Evolutionary conservation across 2,888 invertebrate species (phyloP), one percentile per base, ranked within the genome.

Genomic region (Leucoptera coffeella): DNA sequence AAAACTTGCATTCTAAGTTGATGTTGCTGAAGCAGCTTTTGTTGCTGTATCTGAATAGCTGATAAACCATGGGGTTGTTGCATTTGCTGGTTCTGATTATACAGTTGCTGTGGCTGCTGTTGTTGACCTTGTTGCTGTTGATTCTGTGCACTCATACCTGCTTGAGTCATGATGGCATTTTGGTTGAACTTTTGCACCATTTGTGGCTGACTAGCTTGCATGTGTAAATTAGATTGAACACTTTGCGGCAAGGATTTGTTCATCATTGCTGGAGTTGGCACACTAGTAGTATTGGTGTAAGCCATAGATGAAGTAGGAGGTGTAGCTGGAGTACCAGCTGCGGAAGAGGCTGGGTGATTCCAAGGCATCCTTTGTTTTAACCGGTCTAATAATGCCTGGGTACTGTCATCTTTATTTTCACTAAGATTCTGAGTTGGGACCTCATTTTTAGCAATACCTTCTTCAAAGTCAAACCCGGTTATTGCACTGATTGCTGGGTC

Each of bases 341-440:
- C n/a, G 30, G 61, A 54, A 5, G 67, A 54, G 1, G 71, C 59
- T 8, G 80, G 78, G 44, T 82, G 82, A 50, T 83, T 84, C 82
- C 83, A 83, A n/a, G 83, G 84, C 83, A 84, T 82, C 22, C 84
- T 72, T 43, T 82, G 82, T 38, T 84, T 85, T 12, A 85, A 48
- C 48, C 82, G 80, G 39, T 84, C 83, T 29, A 84, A 50, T 43
- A 83, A 60, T 7, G 80, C 82, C 50, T 82, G 82, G 25, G 80
- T 82, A 32, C 74, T 71, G 33, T 76, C 75, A 39, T 74, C 62
- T 38, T 75, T 69, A 33, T 50, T 60, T 38, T 75, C 75, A 23
- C 71, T 43, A 49, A 60, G 54, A 33, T 69, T 69, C 35, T 73
- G 77, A 45, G 65, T 71, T 12, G 72, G 73, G 13, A 72, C 69